These are phyloP conservation scores for Parauchenoglanis ngamensis DNA, from an alignment of 2,797 vertebrate species.

Conservation along the genomic window DNA sequence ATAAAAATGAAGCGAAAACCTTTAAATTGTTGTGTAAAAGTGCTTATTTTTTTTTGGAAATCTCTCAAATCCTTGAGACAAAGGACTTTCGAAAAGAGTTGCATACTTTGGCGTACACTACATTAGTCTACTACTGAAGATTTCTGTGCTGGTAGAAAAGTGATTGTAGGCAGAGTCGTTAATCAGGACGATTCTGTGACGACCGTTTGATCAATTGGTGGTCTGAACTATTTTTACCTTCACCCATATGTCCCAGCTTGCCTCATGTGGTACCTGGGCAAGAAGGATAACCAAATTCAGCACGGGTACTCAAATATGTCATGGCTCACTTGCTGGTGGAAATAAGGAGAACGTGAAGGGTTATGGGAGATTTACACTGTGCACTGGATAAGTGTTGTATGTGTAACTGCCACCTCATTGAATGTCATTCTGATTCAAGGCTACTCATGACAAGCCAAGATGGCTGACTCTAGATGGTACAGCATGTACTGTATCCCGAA, in stretches of 20 bases:
- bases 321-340: neutral
- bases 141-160: neutral
- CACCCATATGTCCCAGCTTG: neutral
- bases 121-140: neutral
- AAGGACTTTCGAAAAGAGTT: neutral
- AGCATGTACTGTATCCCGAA: neutral
- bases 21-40: neutral
- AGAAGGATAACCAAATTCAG: slow-evolving; percentile 11
- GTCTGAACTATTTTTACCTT: neutral
- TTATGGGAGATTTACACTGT: slow-evolving; percentile 13
- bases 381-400: neutral
- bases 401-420: neutral
- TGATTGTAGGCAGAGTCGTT: neutral
- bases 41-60: too few relatives aligned
- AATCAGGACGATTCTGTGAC: neutral
- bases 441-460: neutral
- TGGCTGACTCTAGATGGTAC: neutral
- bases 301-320: slow-evolving; percentile 10
- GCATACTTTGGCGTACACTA: too few relatives aligned
- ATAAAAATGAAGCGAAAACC: neutral
- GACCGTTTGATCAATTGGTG: slow-evolving; percentile 6
- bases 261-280: neutral
- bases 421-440: neutral
- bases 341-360: slow-evolving; percentile 11
- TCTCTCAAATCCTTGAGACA: neutral